A percentile compares a stretch with the other conserved stretches of the same genome.
Evolutionary conservation across 2,888 invertebrate species (phyloP).

Genomic region (Nycteola revayana): DNA sequence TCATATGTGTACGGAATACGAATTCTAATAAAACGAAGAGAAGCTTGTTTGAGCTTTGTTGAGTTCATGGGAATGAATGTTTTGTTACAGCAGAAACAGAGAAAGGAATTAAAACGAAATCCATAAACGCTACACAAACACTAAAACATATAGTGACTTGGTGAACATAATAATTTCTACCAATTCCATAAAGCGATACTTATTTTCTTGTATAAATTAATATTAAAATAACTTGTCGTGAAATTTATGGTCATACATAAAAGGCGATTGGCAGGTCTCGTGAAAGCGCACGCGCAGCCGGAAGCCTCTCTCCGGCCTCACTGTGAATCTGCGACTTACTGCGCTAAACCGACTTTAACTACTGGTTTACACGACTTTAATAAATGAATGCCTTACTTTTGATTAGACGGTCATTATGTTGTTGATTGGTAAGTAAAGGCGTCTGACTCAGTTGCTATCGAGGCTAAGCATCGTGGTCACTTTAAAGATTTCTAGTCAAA

Average conservation of each 20-base stretch:
- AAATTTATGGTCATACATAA: constrained; percentile 41
- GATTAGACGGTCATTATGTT: constrained; percentile 53
- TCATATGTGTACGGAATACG: no score
- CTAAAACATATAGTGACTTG: no score
- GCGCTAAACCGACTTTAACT: constrained; percentile 42
- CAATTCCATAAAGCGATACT: constrained; percentile 11
- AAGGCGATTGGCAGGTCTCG: constrained; percentile 43
- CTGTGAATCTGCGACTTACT: constrained; percentile 47
- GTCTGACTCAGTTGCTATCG: constrained; percentile 44
- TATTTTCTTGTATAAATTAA: constrained; percentile 23
- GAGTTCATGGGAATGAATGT: no score
- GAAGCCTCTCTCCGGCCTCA: constrained; percentile 42
- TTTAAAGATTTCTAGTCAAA: no score
- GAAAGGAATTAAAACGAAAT: no score
- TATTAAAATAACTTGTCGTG: constrained; percentile 35
- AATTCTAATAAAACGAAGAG: no score
- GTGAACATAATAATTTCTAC: constrained; percentile 1
- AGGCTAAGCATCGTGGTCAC: constrained; percentile 33
- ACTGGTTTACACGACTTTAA: constrained; percentile 40
- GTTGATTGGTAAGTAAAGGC: constrained; percentile 46
- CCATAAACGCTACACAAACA: no score
- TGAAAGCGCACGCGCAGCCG: constrained; percentile 47
- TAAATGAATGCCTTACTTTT: constrained; percentile 46
- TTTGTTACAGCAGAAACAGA: no score
- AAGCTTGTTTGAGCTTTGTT: no score